phyloP scores from a whole-genome alignment of 2,888 invertebrate species.

The Boloria euphrosyne region DNA sequence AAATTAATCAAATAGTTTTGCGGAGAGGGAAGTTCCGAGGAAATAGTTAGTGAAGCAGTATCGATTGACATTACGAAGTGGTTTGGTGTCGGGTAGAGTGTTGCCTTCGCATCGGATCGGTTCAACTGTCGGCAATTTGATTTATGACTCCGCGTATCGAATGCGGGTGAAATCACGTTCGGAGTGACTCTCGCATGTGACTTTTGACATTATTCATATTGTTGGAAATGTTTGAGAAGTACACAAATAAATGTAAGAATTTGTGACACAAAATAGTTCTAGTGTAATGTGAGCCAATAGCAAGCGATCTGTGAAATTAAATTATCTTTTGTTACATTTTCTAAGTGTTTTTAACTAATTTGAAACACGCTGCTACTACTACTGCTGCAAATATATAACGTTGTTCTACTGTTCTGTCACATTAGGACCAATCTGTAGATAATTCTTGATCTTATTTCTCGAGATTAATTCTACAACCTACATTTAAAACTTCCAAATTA shows the following conservation, averaged over 20 bases:
- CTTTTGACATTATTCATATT: conserved; percentile 14
- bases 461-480: too few relatives aligned
- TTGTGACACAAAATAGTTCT: too few relatives aligned
- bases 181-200: conserved; percentile 23
- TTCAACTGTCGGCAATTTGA: conserved; percentile 16
- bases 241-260: too few relatives aligned
- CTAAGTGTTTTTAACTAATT: not conserved
- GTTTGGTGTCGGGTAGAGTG: conserved; percentile 4
- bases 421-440: too few relatives aligned
- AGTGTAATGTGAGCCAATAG: too few relatives aligned
- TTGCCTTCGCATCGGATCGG: conserved; percentile 10
- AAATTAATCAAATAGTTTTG: too few relatives aligned
- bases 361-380: too few relatives aligned
- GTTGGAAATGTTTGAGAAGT: conserved; percentile 4
- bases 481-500: too few relatives aligned
- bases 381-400: too few relatives aligned
- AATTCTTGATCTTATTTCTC: too few relatives aligned
- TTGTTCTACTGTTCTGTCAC: too few relatives aligned
- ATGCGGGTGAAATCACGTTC: conserved; percentile 11
- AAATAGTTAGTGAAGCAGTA: conserved; percentile 2
- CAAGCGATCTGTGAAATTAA: too few relatives aligned
- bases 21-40: not conserved
- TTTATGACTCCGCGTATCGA: conserved; percentile 18
- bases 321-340: not conserved
- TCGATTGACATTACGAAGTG: conserved; percentile 7